These are phyloP conservation scores for Festucalex cinctus DNA, from an alignment of 2,113 vertebrate species.

Conservation along the genomic window DNA sequence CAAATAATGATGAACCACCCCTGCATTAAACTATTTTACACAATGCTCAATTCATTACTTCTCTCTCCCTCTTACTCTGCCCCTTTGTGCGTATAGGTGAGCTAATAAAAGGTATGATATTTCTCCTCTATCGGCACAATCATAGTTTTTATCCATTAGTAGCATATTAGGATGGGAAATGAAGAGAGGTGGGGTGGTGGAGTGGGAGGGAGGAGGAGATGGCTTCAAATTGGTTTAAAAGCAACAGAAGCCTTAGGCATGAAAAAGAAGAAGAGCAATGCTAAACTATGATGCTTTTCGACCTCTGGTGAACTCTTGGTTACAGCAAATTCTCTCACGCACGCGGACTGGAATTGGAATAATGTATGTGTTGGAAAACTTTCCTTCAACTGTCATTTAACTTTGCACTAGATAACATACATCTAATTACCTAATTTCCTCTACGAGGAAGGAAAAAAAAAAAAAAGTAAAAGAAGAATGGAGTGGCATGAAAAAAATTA, in stretches of 20 bases:
- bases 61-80: conserved; percentile 31
- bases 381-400: neutral
- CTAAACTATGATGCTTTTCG: conserved; percentile 7
- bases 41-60: conserved; percentile 78
- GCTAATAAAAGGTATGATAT: conserved; percentile 77
- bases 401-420: neutral
- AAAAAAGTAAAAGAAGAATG: too few relatives aligned
- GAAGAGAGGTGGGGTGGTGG: conserved; percentile 44
- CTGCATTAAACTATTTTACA: conserved; percentile 79
- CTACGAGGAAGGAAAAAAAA: too few relatives aligned
- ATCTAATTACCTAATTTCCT: neutral
- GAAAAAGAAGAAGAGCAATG: conserved; percentile 17
- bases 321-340: neutral
- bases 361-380: neutral
- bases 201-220: conserved; percentile 32
- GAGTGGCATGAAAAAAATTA: neutral
- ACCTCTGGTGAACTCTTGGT: conserved; percentile 1
- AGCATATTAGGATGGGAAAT: conserved; percentile 57
- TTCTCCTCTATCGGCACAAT: conserved; percentile 66
- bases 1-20: conserved; percentile 82
- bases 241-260: conserved; percentile 32
- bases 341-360: neutral
- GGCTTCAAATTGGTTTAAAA: conserved; percentile 60
- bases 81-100: conserved; percentile 60
- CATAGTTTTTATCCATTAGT: conserved; percentile 74